phyloP scores from a whole-genome alignment of 2,797 vertebrate genomes.

The Limosa lapponica region DNA sequence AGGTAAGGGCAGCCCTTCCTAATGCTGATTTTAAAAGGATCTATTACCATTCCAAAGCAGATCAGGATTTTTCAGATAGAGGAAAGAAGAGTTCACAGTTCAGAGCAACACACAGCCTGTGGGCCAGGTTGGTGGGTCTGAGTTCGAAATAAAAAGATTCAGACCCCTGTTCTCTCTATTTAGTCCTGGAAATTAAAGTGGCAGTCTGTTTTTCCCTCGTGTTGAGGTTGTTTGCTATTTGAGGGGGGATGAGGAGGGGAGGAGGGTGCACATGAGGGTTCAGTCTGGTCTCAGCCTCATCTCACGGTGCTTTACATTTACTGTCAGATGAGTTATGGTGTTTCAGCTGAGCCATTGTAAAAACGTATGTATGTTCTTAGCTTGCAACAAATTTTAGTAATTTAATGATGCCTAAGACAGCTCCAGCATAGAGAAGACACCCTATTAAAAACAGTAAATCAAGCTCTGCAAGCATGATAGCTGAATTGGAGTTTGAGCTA shows the following conservation, averaged over 20 bases:
- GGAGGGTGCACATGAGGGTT: neutral
- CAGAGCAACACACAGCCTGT: neutral
- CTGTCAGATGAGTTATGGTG: neutral
- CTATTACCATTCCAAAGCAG: neutral
- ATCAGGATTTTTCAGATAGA: neutral
- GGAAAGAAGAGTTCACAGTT: neutral
- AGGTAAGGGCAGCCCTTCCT: neutral
- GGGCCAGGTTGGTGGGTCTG: neutral
- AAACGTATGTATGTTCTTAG: conserved; percentile 15
- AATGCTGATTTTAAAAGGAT: neutral
- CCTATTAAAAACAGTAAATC: conserved; percentile 82
- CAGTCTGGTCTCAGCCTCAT: neutral
- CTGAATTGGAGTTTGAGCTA: conserved; percentile 68
- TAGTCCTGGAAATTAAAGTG: neutral
- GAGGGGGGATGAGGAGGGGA: neutral
- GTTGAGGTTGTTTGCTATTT: neutral
- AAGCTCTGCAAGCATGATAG: conserved; percentile 59
- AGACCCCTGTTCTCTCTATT: neutral
- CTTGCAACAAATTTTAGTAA: conserved; percentile 43
- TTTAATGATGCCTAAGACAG: conserved; percentile 51
- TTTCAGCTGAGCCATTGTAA: conserved; percentile 12
- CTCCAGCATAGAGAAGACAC: conserved; percentile 15
- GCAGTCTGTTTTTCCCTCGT: neutral
- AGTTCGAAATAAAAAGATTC: neutral
- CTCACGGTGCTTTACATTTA: neutral